Conservation (phyloP, 2,888 invertebrate species). For the Sinhomidia bicolor region DNA sequence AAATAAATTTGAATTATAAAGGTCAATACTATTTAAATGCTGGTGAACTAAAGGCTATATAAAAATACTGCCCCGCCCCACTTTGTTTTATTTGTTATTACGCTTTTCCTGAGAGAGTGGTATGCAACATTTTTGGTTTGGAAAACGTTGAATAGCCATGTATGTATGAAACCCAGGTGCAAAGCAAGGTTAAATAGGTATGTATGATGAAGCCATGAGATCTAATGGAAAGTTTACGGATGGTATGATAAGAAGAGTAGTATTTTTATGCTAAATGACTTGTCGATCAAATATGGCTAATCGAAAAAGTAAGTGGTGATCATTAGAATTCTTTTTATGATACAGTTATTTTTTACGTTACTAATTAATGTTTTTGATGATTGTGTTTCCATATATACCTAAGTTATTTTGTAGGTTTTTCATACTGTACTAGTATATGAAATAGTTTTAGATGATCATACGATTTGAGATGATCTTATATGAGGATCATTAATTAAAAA, state of each 20-base stretch:
- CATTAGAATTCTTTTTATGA: not conserved
- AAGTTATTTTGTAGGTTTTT: not conserved
- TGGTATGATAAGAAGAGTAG: too few species aligned
- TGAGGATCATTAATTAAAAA: not conserved
- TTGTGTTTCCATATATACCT: not conserved
- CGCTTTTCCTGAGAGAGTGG: too few species aligned
- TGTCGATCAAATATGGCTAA: not conserved
- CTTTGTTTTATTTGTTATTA: too few species aligned
- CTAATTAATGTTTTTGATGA: not conserved
- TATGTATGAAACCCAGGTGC: too few species aligned
- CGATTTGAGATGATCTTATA: not conserved
- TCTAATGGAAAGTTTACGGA: not conserved
- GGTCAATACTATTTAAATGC: too few species aligned
- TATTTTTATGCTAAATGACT: not conserved
- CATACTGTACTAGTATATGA: not conserved
- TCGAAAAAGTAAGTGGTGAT: not conserved
- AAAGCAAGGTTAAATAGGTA: too few species aligned
- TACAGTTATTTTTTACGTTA: not conserved
- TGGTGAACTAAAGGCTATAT: too few species aligned
- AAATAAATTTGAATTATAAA: too few species aligned
- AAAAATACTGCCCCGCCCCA: too few species aligned
- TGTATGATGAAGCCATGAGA: too few species aligned
- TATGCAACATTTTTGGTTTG: too few species aligned
- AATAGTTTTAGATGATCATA: not conserved
- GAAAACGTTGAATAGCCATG: too few species aligned